A percentile compares a stretch with the other conserved stretches of the same genome.
These are phyloP conservation scores for Mesoclemmys tuberculata DNA, from an alignment of 2,113 vertebrate genomes.

Conservation along the genomic window DNA sequence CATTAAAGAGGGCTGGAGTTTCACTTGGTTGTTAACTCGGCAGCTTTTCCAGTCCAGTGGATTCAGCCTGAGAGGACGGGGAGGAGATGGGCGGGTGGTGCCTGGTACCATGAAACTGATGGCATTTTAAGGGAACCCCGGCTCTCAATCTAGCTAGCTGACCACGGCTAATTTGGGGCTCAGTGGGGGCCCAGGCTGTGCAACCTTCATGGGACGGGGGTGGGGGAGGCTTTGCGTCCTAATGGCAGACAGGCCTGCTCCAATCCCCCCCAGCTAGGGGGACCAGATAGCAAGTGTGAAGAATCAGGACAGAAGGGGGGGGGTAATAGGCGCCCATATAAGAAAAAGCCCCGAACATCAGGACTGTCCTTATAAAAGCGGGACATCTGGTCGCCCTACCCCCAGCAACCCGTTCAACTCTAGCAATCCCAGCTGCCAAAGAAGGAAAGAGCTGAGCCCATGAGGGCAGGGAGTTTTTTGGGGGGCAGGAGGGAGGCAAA, in stretches of 20 bases:
- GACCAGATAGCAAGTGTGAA: no score
- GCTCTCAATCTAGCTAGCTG: neutral
- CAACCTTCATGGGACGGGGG: rapidly evolving
- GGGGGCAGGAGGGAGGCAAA: neutral
- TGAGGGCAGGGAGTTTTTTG: no score
- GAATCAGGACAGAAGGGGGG: no score
- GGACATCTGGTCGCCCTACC: neutral
- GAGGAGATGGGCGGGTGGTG: neutral
- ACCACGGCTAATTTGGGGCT: neutral
- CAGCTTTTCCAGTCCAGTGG: no score
- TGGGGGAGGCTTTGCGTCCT: neutral
- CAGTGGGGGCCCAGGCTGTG: neutral
- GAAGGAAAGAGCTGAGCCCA: neutral
- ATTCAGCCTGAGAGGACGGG: neutral
- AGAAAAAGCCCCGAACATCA: no score
- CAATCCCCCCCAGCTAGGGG: neutral
- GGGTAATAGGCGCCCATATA: no score
- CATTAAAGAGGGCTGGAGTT: rapidly evolving
- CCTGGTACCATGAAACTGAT: rapidly evolving
- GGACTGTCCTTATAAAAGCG: no score
- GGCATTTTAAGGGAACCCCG: rapidly evolving
- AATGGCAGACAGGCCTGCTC: neutral
- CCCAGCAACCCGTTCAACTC: neutral
- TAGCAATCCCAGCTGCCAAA: neutral
- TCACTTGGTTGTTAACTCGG: neutral